A percentile compares a stretch with the other conserved stretches of the same genome.
phyloP scores from a whole-genome alignment of 2,888 invertebrate species.

The Pemphredon lugubris region DNA sequence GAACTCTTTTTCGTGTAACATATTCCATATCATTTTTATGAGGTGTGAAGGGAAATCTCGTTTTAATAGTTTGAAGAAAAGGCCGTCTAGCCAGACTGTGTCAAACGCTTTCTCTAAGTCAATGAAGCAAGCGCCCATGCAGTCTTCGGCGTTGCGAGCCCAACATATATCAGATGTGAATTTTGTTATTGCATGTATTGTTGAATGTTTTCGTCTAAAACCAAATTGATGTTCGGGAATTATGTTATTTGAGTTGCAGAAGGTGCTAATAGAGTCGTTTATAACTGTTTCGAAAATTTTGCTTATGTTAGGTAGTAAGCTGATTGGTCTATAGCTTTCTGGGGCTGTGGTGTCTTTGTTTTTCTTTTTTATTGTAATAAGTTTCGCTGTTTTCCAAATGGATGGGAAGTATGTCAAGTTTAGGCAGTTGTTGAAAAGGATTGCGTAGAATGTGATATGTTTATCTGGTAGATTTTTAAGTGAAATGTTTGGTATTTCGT shows the following conservation, averaged over 20 bases:
- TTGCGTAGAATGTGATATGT: constrained; percentile 1
- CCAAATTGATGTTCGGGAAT: constrained; percentile 29
- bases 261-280: constrained; percentile 11
- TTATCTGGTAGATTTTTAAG: constrained; percentile 15
- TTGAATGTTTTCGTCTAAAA: constrained; percentile 25
- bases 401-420: constrained; percentile 60
- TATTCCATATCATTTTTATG: constrained; percentile 8
- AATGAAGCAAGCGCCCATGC: constrained; percentile 22
- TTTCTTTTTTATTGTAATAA: constrained; percentile 32
- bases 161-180: constrained; percentile 18
- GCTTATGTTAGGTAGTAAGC: constrained; percentile 35
- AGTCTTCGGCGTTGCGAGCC: constrained; percentile 2
- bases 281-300: constrained; percentile 41
- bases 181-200: constrained; percentile 34
- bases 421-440: constrained; percentile 37
- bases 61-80: constrained; percentile 36
- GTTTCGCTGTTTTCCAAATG: constrained; percentile 31
- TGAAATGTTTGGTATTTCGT: constrained; percentile 11
- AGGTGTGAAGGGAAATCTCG: constrained; percentile 41
- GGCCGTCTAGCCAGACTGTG: constrained; percentile 41
- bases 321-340: constrained; percentile 29
- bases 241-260: constrained; percentile 3
- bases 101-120: constrained; percentile 49
- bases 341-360: constrained; percentile 6
- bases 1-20: constrained; percentile 1